phyloP scores from a whole-genome alignment of 1,140 invertebrate genomes.

The Papilio helenus region DNA sequence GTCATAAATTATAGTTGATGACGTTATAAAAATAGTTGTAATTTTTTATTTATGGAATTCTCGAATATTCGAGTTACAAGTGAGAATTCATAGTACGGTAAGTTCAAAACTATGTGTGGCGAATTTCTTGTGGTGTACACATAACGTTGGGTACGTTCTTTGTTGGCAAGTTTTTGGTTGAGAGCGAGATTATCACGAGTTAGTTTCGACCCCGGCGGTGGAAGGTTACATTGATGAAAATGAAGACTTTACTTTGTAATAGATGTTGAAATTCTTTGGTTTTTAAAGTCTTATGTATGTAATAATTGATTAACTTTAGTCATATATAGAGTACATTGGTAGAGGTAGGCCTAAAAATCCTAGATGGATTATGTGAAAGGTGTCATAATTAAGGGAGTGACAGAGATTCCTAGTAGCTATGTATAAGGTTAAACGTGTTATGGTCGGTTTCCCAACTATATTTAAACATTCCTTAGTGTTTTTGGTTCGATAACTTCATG shows the following conservation, averaged over 20 bases:
- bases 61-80: constrained; percentile 8
- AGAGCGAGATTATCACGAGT: constrained; percentile 29
- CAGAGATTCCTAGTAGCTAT: too few species aligned
- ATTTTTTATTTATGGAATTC: background rate
- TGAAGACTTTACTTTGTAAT: background rate
- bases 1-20: too few species aligned
- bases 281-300: background rate
- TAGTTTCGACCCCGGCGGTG: background rate
- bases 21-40: too few species aligned
- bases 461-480: too few species aligned
- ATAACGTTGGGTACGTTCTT: constrained; percentile 28
- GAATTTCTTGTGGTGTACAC: constrained; percentile 29
- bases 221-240: background rate
- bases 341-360: too few species aligned
- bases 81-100: constrained; percentile 6
- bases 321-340: too few species aligned
- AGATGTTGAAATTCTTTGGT: background rate
- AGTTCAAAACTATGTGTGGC: constrained; percentile 21
- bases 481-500: too few species aligned
- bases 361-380: too few species aligned
- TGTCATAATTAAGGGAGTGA: too few species aligned
- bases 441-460: too few species aligned
- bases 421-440: too few species aligned
- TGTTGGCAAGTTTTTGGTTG: constrained; percentile 33
- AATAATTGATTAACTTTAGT: too few species aligned